These are phyloP conservation scores for Metalampra italica DNA, from an alignment of 2,888 invertebrate species.

Conservation along the genomic window DNA sequence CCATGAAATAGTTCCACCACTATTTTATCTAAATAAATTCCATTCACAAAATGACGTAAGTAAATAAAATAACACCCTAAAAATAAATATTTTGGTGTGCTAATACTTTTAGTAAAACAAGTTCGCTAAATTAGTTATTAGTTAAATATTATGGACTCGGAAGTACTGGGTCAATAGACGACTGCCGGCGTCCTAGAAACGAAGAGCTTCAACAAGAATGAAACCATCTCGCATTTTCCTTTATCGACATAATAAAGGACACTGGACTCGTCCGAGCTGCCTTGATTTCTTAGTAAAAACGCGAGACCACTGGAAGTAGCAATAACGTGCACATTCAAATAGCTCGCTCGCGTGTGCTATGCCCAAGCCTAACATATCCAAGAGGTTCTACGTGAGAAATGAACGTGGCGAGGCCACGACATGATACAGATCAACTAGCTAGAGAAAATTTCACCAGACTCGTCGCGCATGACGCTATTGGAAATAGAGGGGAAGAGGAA, in stretches of 20 bases:
- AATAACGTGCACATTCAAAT: background rate
- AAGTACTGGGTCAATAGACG: slow-evolving; percentile 30
- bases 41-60: slow-evolving; percentile 37
- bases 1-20: slow-evolving; percentile 34
- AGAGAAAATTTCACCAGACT: too few species aligned
- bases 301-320: slow-evolving; percentile 1
- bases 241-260: slow-evolving; percentile 10
- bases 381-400: background rate
- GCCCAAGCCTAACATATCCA: background rate
- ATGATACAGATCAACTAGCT: too few species aligned
- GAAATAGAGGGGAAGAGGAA: too few species aligned
- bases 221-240: slow-evolving; percentile 9
- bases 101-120: slow-evolving; percentile 65
- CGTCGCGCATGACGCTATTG: too few species aligned
- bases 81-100: slow-evolving; percentile 69
- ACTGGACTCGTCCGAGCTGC: slow-evolving; percentile 21
- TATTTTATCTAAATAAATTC: slow-evolving; percentile 30
- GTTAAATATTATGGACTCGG: slow-evolving; percentile 6
- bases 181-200: slow-evolving; percentile 17
- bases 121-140: slow-evolving; percentile 43
- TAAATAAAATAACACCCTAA: slow-evolving; percentile 42
- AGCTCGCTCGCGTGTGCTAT: slow-evolving; percentile 3
- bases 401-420: too few species aligned
- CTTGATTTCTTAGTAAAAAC: background rate
- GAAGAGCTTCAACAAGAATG: slow-evolving; percentile 7